A percentile compares a stretch with the other conserved stretches of the same genome.
phyloP scores from a whole-genome alignment of 2,888 invertebrate species.

The Dryobotodes eremita region DNA sequence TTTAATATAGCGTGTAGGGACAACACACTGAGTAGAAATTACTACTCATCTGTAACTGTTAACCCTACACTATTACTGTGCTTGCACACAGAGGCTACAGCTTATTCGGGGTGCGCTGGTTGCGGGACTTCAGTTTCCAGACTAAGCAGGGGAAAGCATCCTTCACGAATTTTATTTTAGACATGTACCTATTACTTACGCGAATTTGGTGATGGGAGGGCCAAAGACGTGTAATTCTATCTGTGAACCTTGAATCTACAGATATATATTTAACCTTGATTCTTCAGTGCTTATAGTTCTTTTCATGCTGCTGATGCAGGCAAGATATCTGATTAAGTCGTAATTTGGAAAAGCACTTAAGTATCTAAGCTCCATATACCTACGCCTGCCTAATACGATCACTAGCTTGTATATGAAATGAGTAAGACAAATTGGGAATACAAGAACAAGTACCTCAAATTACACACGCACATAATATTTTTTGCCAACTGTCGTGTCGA shows the following conservation, averaged over 20 bases:
- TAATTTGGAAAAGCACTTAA: background rate
- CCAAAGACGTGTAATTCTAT: background rate
- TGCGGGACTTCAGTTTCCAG: background rate
- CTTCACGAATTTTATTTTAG: background rate
- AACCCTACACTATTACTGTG: background rate
- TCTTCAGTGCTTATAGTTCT: too few relatives aligned
- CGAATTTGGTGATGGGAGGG: background rate
- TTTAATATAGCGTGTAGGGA: background rate
- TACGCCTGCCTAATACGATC: background rate
- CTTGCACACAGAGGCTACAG: too few relatives aligned
- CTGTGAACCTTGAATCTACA: background rate
- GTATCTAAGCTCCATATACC: background rate
- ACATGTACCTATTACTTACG: background rate
- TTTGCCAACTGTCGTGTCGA: background rate
- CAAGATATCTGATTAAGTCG: background rate
- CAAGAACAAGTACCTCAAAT: background rate
- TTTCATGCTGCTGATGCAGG: background rate
- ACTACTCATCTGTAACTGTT: background rate
- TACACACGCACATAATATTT: background rate
- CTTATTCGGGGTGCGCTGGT: background rate
- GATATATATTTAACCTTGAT: background rate
- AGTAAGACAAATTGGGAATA: background rate
- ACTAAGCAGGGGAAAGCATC: background rate
- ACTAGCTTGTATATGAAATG: background rate
- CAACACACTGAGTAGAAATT: background rate